phyloP scores from a whole-genome alignment of 2,113 vertebrate species.

The Sminthopsis crassicaudata region DNA sequence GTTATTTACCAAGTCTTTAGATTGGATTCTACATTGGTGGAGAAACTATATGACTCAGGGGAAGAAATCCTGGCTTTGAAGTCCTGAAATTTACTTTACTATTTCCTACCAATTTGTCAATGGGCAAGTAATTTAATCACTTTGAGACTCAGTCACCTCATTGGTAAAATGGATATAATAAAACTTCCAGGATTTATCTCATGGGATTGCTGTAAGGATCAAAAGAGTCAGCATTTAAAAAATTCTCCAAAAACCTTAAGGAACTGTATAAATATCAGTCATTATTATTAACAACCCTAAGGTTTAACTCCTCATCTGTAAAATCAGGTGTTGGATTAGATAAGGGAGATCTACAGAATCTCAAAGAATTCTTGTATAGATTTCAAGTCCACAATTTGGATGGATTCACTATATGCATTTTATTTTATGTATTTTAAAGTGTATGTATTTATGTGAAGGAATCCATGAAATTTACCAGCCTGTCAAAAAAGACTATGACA shows the following conservation, averaged over 20 bases:
- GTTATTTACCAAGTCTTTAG: neutral
- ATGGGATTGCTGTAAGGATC: neutral
- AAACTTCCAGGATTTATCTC: neutral
- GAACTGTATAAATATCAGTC: neutral
- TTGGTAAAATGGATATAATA: neutral
- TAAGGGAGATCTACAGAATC: neutral
- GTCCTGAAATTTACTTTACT: neutral
- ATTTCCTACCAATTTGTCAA: neutral
- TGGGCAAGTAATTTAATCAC: neutral
- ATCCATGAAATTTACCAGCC: neutral
- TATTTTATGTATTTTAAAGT: neutral
- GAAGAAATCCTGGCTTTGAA: neutral
- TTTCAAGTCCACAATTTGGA: neutral
- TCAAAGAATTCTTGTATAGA: neutral
- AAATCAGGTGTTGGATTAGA: neutral
- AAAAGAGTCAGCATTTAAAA: neutral
- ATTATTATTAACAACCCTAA: neutral
- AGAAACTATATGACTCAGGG: neutral
- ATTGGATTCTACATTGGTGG: too few species aligned
- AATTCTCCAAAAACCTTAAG: neutral
- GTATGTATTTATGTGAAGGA: neutral
- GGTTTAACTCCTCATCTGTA: neutral
- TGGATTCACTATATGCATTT: neutral
- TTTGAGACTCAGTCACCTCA: neutral
- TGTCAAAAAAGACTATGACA: neutral